Base-by-base conservation (phyloP, 2,113 vertebrate species). In the Burhinus oedicnemus region DNA sequence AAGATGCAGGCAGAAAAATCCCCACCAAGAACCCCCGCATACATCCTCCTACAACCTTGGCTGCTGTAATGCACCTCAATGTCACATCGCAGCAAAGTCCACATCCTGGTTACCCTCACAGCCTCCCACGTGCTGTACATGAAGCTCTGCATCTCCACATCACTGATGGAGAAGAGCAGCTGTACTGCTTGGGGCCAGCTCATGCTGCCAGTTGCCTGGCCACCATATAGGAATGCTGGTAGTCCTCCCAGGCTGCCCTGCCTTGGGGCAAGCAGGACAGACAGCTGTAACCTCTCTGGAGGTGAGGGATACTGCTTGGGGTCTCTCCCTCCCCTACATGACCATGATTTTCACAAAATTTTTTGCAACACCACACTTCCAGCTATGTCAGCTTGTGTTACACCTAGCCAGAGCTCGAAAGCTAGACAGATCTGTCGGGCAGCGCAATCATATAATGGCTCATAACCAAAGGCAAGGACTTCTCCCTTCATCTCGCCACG, bases 251-350 rank as follows among this genome's bases (percentile, higher is more conserved):
- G n/a, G 16, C 49, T 25, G 49, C 23, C 20, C 49, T 25, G 49
- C 49, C 22, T 12, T 25, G 22, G 49, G 49, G 49, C 49, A 51
- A 51, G 49, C 36, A 64, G 22, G 40, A 26, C 34, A 79, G 42
- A 58, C 9, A 40, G 11, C 30, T 34, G 5, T 26, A 57, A 62
- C 34, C 25, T 51, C 52, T 57, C 52, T 42, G 40, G 23, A 54
- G 44, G 8, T 12, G 20, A 58, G 23, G 14, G 6, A 47, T 23
- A 29, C 13, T n/a, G 17, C 1, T 55, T 34, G n/a, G 23, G 18
- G 17, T 42, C 29, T 44, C 38, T 69, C n/a, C 20, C 60, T 75
- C 9, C 13, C 11, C 34, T 30, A 0, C 0, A 1, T 4, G 14
- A 25, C 36, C n/a, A 34, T 5, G 44, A 76, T 36, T 89, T 69